Base-by-base conservation (phyloP, 2,113 vertebrate species). In the Perca flavescens region DNA sequence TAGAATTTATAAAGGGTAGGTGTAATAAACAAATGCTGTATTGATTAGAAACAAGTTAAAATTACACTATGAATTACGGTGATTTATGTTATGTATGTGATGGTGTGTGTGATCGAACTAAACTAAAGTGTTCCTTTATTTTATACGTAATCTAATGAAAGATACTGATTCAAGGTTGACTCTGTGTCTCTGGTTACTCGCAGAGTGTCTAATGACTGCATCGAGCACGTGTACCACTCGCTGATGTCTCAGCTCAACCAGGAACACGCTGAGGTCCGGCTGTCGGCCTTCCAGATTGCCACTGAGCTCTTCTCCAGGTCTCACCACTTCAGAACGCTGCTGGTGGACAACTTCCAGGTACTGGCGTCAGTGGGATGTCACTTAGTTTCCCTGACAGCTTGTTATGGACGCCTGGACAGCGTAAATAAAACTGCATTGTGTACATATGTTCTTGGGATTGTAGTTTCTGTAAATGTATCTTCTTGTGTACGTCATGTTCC, bases 251-350 rank as follows among this genome's bases (percentile, higher is more conserved):
- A 97, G 89, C 95, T 99, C 0, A 92, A 84, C 0, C 91, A 96
- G 77, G 96, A 97, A 1, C 98, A 99, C 0, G 95, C 97, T 0
- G 96, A 99, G 93, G 86, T 99, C 79, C 95, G 98, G 25, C 93
- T 99, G 14, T 97, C 98, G 0, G 96, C 97, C 11, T 97, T 99
- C 88, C 97, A 98, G 84, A 85, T 97, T 0, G 36, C 94, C 61
- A 83, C 87, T 0, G 96, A 97, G 88, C 91, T 99, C 43, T 99
- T 99, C 63, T 0, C 89, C 69, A 94, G 97, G 2, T 99, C 98
- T 0, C 97, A 99, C 84, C 95, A 93, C 4, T 98, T 99, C 92
- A 92, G 98, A 67, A 85, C 73, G 0, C 93, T 97, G 15, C 79
- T 99, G 0, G 92, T 99, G 54, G 92, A 96, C 43, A 93, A 96